Evolutionary conservation across 2,113 vertebrate species (phyloP).

Genomic region (Theristicus caerulescens): DNA sequence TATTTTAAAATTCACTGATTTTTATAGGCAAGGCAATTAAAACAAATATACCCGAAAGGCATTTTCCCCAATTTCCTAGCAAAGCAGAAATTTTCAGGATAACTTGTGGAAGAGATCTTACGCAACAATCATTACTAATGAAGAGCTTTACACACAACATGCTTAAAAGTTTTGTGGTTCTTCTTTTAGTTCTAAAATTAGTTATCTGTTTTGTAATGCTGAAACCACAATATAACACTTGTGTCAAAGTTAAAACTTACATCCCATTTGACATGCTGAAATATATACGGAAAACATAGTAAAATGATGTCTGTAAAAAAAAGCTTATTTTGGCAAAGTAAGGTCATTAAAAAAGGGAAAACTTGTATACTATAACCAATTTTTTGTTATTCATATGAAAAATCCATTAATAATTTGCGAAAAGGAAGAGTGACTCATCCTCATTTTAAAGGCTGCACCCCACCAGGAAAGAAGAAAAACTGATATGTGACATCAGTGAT

Average conservation of each 20-base stretch:
- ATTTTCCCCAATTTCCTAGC: background rate
- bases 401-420: background rate
- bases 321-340: background rate
- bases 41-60: background rate
- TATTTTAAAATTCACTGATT: conserved; percentile 25
- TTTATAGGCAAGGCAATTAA: conserved; percentile 21
- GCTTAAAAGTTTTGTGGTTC: background rate
- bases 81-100: background rate
- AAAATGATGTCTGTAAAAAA: background rate
- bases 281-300: background rate
- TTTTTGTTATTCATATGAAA: background rate
- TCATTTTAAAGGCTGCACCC: background rate
- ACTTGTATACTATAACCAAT: background rate
- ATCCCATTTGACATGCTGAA: background rate
- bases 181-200: background rate
- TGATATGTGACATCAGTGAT: background rate
- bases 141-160: background rate
- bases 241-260: background rate
- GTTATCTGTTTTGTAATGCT: background rate
- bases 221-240: background rate
- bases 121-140: background rate
- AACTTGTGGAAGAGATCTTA: background rate
- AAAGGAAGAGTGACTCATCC: background rate
- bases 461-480: background rate
- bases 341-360: background rate